A percentile compares a stretch with the other conserved stretches of the same genome.
phyloP scores from a whole-genome alignment of 2,797 vertebrate genomes.

The Ciconia nigra region DNA sequence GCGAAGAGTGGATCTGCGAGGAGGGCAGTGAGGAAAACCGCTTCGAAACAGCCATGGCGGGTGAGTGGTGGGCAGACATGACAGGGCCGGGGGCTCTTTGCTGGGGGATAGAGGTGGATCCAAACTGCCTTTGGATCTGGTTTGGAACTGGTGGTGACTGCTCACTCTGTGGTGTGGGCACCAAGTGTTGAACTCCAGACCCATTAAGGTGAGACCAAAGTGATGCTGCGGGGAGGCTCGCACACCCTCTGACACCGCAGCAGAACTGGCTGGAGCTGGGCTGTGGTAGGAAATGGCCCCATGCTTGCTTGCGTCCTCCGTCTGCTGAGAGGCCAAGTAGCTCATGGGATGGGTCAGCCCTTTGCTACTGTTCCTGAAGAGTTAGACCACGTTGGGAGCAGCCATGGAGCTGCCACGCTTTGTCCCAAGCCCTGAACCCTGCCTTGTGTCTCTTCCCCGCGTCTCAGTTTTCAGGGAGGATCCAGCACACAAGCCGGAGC shows the following conservation, averaged over 20 bases:
- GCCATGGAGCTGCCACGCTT: fast-evolving
- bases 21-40: conserved; percentile 24
- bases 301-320: not conserved
- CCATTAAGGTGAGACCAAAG: not conserved
- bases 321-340: not conserved
- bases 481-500: not conserved
- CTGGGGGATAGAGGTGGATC: no score
- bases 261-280: not conserved
- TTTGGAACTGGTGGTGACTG: not conserved
- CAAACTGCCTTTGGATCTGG: not conserved
- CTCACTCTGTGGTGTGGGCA: not conserved
- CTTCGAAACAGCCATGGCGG: conserved; percentile 67
- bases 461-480: conserved; percentile 66
- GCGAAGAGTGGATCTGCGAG: conserved; percentile 80
- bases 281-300: not conserved
- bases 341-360: not conserved
- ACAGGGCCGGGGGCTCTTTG: fast-evolving
- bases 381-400: not conserved
- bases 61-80: not conserved
- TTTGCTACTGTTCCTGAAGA: not conserved
- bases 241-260: not conserved
- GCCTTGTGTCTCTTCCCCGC: not conserved
- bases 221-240: not conserved
- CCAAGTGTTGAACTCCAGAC: not conserved
- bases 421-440: not conserved